Evolutionary conservation across 2,888 invertebrate species (phyloP).

Genomic region (Panzeria rudis): DNA sequence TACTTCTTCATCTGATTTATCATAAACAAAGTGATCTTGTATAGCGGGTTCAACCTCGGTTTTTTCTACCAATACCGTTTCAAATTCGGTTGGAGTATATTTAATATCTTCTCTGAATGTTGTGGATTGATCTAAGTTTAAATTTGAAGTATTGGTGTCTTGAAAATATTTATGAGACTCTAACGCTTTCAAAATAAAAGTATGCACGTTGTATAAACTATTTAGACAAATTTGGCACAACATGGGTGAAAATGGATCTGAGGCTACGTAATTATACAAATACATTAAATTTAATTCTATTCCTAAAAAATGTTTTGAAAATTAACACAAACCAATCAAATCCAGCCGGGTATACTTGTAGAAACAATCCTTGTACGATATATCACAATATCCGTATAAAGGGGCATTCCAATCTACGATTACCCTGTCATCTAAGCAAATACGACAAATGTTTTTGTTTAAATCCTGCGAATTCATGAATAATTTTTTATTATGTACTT

Average conservation of each 20-base stretch:
- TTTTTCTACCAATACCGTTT: constrained; percentile 48
- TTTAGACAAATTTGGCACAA: constrained; percentile 54
- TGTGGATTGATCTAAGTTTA: not conserved
- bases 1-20: constrained; percentile 7
- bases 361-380: constrained; percentile 59
- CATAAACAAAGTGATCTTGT: constrained; percentile 1
- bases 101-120: constrained; percentile 20
- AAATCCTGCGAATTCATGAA: constrained; percentile 23
- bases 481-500: not conserved
- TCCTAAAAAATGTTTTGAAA: not conserved
- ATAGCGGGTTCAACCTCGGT: constrained; percentile 24
- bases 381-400: constrained; percentile 18
- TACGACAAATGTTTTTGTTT: constrained; percentile 40
- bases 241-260: constrained; percentile 42
- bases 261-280: constrained; percentile 19
- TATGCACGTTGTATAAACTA: constrained; percentile 38
- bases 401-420: constrained; percentile 46
- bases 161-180: constrained; percentile 46
- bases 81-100: constrained; percentile 37
- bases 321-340: constrained; percentile 39
- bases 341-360: constrained; percentile 60
- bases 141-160: not conserved
- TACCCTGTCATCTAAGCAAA: constrained; percentile 43
- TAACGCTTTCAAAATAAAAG: constrained; percentile 49
- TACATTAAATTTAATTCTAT: not conserved